phyloP scores from a whole-genome alignment of 2,113 vertebrate genomes.

The Crotalus tigris region DNA sequence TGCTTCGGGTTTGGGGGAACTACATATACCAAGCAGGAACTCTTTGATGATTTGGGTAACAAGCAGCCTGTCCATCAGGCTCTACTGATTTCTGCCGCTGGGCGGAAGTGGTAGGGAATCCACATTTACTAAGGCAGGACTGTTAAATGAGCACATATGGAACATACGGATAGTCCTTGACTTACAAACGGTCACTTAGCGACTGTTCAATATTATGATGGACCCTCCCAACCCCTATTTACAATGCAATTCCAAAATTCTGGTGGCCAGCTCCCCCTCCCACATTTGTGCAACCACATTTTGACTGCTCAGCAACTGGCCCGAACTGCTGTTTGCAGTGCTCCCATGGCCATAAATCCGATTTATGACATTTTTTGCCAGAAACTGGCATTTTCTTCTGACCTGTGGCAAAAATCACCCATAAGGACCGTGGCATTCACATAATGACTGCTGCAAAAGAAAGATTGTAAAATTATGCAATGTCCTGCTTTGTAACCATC shows the following conservation, averaged over 20 bases:
- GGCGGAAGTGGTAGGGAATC: not conserved
- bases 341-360: not conserved
- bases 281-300: too few relatives aligned
- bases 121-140: not conserved
- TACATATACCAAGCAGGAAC: not conserved
- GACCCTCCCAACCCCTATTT: not conserved
- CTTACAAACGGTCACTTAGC: too few relatives aligned
- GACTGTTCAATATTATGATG: too few relatives aligned
- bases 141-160: not conserved
- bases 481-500: not conserved
- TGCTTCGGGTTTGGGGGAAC: not conserved
- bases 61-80: not conserved
- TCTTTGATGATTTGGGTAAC: slow-evolving; percentile 2
- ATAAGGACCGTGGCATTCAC: not conserved
- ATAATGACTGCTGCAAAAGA: not conserved
- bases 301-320: not conserved
- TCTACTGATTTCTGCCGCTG: not conserved
- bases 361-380: not conserved
- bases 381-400: not conserved
- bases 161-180: not conserved
- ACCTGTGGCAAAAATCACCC: not conserved
- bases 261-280: too few relatives aligned
- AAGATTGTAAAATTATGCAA: not conserved
- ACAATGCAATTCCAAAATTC: not conserved
- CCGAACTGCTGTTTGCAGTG: not conserved